phyloP scores from a whole-genome alignment of 2,113 vertebrate genomes.

The Paraplagusia blochii region DNA sequence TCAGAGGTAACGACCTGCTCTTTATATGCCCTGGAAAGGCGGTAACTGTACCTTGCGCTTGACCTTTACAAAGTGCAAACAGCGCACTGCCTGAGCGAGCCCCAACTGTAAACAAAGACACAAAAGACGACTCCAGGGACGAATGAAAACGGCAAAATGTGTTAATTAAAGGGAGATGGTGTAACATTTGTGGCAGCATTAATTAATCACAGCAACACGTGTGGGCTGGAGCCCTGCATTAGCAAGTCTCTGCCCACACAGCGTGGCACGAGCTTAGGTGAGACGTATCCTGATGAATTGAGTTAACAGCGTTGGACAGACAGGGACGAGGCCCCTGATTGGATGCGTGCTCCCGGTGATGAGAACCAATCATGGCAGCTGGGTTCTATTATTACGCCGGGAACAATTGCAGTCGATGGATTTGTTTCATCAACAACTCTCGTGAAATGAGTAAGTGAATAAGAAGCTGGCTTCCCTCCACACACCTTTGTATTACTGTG shows the following conservation, averaged over 20 bases:
- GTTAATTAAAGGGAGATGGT: slow-evolving; percentile 30
- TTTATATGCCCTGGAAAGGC: slow-evolving; percentile 32
- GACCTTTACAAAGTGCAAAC: slow-evolving; percentile 50
- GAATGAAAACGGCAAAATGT: slow-evolving; percentile 18
- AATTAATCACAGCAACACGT: slow-evolving; percentile 35
- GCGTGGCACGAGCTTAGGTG: slow-evolving; percentile 13
- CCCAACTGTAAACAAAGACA: slow-evolving; percentile 3
- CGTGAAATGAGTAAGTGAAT: slow-evolving; percentile 26
- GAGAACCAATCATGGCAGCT: slow-evolving; percentile 32
- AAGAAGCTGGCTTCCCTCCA: slow-evolving; percentile 40
- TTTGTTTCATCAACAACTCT: slow-evolving; percentile 47
- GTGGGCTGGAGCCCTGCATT: slow-evolving; percentile 15
- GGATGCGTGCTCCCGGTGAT: slow-evolving; percentile 17
- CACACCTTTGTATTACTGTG: slow-evolving; percentile 38
- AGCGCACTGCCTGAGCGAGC: slow-evolving; percentile 12
- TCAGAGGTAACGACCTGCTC: slow-evolving; percentile 32
- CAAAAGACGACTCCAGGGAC: background rate
- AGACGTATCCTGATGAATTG: slow-evolving; percentile 17
- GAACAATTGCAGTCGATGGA: slow-evolving; percentile 35
- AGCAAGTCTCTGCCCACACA: slow-evolving; percentile 26
- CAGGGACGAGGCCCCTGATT: slow-evolving; percentile 5
- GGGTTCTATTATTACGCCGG: slow-evolving; percentile 29
- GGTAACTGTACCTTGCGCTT: slow-evolving; percentile 27
- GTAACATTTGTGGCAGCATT: slow-evolving; percentile 40
- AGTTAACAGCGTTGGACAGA: slow-evolving; percentile 34